Conservation (phyloP, 2,113 vertebrate species). For the Meleagris gallopavo region DNA sequence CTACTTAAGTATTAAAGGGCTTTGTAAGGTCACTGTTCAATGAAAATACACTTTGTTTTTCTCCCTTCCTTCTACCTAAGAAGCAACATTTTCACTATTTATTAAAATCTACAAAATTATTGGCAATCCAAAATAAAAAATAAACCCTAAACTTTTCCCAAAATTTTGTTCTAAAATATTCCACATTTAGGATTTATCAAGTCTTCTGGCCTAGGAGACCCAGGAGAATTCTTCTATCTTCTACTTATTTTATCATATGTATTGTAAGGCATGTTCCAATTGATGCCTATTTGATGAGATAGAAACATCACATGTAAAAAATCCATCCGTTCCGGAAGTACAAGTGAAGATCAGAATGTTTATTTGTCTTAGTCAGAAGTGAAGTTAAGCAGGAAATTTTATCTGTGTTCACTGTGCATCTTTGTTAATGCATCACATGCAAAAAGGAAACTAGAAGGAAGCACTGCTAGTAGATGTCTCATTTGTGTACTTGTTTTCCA, state of each 20-base stretch:
- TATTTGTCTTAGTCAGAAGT: not conserved
- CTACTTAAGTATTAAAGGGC: not conserved
- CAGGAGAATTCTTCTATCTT: not conserved
- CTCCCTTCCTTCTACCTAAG: not conserved
- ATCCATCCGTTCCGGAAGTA: not conserved
- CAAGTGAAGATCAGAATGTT: not conserved
- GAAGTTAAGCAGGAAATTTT: not conserved
- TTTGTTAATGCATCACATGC: not conserved
- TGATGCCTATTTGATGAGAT: not conserved
- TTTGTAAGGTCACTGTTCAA: not conserved
- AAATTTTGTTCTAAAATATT: not conserved
- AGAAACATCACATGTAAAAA: not conserved
- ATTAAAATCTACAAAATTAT: not conserved
- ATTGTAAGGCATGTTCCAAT: not conserved
- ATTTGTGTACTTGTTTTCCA: not conserved
- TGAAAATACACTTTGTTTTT: not conserved
- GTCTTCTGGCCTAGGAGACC: not conserved
- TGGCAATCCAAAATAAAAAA: not conserved
- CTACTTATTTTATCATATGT: accelerated
- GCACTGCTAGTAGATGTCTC: not conserved
- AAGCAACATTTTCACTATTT: not conserved
- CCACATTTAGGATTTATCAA: not conserved
- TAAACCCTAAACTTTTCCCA: not conserved
- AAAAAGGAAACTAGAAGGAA: not conserved
- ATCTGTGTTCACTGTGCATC: not conserved